A percentile compares a stretch with the other conserved stretches of the same genome.
Evolutionary conservation across 1,140 invertebrate genomes (phyloP).

Genomic region (Nixonia krombeini): DNA sequence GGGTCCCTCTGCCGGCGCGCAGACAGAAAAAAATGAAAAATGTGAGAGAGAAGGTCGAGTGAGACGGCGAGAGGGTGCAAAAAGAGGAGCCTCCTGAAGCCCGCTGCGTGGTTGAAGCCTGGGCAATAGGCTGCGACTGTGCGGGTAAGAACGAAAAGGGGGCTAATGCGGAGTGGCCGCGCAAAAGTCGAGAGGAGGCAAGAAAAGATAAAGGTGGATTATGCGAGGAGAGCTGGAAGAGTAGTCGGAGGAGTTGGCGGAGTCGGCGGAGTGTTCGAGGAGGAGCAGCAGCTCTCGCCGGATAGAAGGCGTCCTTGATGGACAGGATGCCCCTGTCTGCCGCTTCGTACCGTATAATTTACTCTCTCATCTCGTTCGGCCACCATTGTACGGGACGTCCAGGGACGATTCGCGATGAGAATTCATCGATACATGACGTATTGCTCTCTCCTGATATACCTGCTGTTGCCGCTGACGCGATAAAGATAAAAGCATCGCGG

Average conservation of each 20-base stretch:
- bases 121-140: background rate
- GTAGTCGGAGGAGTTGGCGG: background rate
- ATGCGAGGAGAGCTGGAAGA: background rate
- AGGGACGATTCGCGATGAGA: conserved; percentile 55
- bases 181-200: background rate
- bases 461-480: conserved; percentile 38
- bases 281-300: conserved; percentile 35
- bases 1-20: background rate
- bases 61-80: conserved; percentile 8
- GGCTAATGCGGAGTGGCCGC: background rate
- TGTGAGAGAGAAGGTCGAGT: conserved; percentile 14
- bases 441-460: conserved; percentile 35
- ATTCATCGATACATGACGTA: conserved; percentile 48
- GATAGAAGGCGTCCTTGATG: conserved; percentile 64
- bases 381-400: conserved; percentile 57
- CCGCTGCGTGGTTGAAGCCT: too few relatives aligned
- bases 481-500: conserved; percentile 41
- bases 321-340: conserved; percentile 62
- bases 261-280: conserved; percentile 41
- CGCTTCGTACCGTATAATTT: conserved; percentile 60
- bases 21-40: conserved; percentile 11
- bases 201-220: conserved; percentile 1
- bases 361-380: conserved; percentile 62
- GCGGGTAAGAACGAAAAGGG: conserved; percentile 4
- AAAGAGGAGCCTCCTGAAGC: conserved; percentile 1